Base-by-base conservation (phyloP, 2,888 invertebrate species). In the Andrena marginata region DNA sequence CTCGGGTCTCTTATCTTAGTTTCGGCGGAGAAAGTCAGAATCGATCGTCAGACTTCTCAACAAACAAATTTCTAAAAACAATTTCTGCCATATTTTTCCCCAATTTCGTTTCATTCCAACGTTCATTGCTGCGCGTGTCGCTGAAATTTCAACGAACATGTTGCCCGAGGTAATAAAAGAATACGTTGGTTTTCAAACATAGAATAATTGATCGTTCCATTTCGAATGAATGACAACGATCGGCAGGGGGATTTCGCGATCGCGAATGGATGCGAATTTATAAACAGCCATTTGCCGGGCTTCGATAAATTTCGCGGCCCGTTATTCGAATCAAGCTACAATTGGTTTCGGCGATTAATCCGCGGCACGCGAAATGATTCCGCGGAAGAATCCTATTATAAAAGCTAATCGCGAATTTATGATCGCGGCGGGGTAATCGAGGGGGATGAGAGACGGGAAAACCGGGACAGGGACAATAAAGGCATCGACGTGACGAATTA, bases 361-460 rank as follows among this genome's bases (percentile, higher is more conserved):
- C 33, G 33, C 35, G 33, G 26, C 33, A 8, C 64, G 8, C 33
- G 56, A 33, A 33, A 64, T 59, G 48, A 71, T 77, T 73, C 60
- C 8, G 23, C 35, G 65, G 73, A 77, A 77, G 65, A 73, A 72
- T 72, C 29, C 23, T 65, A 8, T 65, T 77, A 35, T 35, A 42
- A 42, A 65, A 65, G 65, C 60, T 73, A 65, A 67, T 77, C 60
- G 56, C 31, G 16, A 73, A 73, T 67, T 65, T 77, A 73, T 42
- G 29, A 77, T 35, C 33, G 16, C 10, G 42, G 2, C 29, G 13
- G 49, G 42, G 65, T 72, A 73, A 77, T 54, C 67, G 71, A 20
- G 48, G 23, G 42, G 56, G 48, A 77, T n/a, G 13, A 10, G 16
- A 60, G 35, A n/a, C 42, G 20, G 70, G 33, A 60, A 42, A 48